These are phyloP conservation scores for Brachionus asplanchnoidis DNA, from an alignment of 1,140 invertebrate species.

Conservation along the genomic window DNA sequence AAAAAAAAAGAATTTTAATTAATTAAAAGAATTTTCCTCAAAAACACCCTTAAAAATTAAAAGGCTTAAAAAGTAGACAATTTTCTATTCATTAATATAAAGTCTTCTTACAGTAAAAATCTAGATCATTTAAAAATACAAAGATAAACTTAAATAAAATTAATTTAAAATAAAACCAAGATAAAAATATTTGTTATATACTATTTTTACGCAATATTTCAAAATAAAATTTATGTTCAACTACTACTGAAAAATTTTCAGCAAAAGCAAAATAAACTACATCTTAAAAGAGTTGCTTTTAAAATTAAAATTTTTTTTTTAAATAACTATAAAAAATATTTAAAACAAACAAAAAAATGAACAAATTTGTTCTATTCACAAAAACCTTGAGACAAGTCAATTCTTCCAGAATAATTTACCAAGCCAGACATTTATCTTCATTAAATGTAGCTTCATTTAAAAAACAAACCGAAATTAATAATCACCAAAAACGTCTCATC, in stretches of 20 bases:
- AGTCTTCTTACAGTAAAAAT: too few relatives aligned
- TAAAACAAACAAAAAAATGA: neutral
- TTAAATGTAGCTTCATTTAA: neutral
- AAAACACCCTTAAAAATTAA: too few relatives aligned
- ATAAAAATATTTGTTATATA: neutral
- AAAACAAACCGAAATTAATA: neutral
- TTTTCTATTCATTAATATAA: too few relatives aligned
- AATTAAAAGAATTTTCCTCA: too few relatives aligned
- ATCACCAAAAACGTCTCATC: neutral
- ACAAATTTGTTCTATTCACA: neutral
- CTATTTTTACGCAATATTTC: conserved; percentile 5
- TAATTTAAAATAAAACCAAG: neutral
- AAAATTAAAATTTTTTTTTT: neutral
- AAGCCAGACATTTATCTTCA: neutral
- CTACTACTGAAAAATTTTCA: neutral
- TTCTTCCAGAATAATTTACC: neutral
- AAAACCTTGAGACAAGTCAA: neutral
- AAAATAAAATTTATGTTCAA: neutral
- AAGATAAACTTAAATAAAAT: too few relatives aligned
- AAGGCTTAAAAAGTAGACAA: too few relatives aligned
- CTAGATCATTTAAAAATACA: too few relatives aligned
- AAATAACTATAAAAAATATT: neutral
- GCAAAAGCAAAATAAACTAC: neutral
- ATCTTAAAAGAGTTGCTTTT: neutral
- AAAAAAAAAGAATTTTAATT: too few relatives aligned